Evolutionary conservation across 1,140 invertebrate species (phyloP).

Genomic region (Sarcophaga peregrina): DNA sequence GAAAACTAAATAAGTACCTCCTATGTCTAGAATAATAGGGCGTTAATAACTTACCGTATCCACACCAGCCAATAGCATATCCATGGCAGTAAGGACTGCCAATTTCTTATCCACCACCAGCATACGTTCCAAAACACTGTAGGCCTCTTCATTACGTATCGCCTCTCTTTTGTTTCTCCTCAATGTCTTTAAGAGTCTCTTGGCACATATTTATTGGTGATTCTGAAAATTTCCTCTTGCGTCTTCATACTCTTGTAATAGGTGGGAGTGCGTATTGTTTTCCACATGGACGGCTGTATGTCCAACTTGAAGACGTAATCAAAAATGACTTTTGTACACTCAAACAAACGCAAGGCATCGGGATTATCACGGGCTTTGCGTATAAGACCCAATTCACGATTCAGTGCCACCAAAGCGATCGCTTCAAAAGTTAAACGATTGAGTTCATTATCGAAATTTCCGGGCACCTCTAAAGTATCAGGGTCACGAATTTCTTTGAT

Average conservation of each 20-base stretch:
- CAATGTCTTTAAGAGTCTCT: background rate
- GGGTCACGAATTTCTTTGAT: slow-evolving; percentile 70
- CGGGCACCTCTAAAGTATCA: slow-evolving; percentile 70
- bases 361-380: slow-evolving; percentile 53
- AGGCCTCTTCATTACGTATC: slow-evolving; percentile 47
- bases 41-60: slow-evolving; percentile 57
- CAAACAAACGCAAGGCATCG: slow-evolving; percentile 49
- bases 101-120: slow-evolving; percentile 66
- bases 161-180: slow-evolving; percentile 46
- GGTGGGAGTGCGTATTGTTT: slow-evolving; percentile 69
- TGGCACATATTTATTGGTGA: slow-evolving; percentile 46
- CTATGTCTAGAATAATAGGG: background rate
- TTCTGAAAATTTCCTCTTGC: slow-evolving; percentile 52
- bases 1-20: background rate
- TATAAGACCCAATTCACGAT: slow-evolving; percentile 72
- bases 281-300: slow-evolving; percentile 73
- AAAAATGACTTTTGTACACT: slow-evolving; percentile 51
- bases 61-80: slow-evolving; percentile 61
- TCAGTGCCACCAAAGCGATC: slow-evolving; percentile 76
- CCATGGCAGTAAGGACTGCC: slow-evolving; percentile 63
- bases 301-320: slow-evolving; percentile 68
- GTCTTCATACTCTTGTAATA: slow-evolving; percentile 65
- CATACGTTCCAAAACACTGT: slow-evolving; percentile 63
- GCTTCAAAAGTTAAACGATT: slow-evolving; percentile 79
- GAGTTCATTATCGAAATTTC: slow-evolving; percentile 73